A percentile compares a stretch with the other conserved stretches of the same genome.
These are phyloP conservation scores for Periplaneta americana DNA, from an alignment of 1,140 invertebrate genomes.

Conservation along the genomic window DNA sequence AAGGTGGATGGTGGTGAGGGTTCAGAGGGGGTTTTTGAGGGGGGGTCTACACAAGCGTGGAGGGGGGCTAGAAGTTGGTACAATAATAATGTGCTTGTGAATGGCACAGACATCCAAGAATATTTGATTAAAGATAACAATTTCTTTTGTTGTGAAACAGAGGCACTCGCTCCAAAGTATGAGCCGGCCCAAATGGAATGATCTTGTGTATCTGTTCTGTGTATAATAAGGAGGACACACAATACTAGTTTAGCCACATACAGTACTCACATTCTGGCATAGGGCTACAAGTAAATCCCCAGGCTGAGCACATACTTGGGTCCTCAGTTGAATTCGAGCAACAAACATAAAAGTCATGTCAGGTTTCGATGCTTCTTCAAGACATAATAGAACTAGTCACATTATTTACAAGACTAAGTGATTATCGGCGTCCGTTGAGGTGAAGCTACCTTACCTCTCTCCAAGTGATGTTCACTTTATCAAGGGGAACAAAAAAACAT, in stretches of 20 bases:
- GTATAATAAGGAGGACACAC: not conserved
- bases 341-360: not conserved
- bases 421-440: not conserved
- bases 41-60: not conserved
- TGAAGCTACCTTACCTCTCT: not conserved
- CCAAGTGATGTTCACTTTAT: not conserved
- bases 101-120: slow-evolving; percentile 1
- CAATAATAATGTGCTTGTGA: not conserved
- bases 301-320: no score
- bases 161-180: not conserved
- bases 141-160: not conserved
- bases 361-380: not conserved
- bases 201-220: no score
- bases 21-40: not conserved
- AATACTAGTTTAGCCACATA: not conserved
- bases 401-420: not conserved
- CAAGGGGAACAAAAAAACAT: not conserved
- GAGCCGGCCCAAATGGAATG: no score
- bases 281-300: not conserved
- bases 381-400: not conserved
- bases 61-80: not conserved
- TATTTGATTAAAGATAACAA: not conserved
- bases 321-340: not conserved
- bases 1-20: not conserved
- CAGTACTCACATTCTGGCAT: not conserved